phyloP scores from a whole-genome alignment of 2,113 vertebrate species.

The Synodontis membranacea region DNA sequence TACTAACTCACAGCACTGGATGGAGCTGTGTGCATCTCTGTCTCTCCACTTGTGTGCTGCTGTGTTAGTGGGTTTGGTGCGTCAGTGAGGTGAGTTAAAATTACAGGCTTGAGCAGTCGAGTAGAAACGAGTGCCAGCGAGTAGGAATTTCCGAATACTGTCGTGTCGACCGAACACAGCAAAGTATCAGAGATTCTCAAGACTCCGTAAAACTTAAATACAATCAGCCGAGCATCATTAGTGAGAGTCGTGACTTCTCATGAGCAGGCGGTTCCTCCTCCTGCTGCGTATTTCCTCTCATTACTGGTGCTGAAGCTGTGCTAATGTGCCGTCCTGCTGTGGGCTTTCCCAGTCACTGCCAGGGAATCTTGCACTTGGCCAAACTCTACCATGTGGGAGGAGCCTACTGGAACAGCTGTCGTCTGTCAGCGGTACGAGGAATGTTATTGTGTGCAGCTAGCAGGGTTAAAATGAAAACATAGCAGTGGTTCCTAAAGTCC shows the following conservation, averaged over 20 bases:
- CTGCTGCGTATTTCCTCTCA: neutral
- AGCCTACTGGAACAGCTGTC: too few species aligned
- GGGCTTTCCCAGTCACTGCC: slow-evolving; percentile 3
- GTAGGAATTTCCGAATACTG: neutral
- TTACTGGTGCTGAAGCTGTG: neutral
- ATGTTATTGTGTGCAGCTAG: neutral
- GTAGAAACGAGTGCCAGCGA: neutral
- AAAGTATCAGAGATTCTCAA: neutral
- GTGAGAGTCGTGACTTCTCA: neutral
- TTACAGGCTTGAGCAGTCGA: neutral
- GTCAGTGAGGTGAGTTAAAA: neutral
- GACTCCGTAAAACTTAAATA: neutral
- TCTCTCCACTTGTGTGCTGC: neutral
- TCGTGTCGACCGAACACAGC: neutral
- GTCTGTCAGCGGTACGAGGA: neutral
- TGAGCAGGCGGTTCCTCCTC: neutral
- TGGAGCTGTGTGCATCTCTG: slow-evolving; percentile 25
- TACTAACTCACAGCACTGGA: slow-evolving; percentile 14
- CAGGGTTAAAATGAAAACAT: neutral
- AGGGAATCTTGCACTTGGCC: neutral
- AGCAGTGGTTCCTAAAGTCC: neutral
- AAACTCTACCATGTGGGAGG: neutral
- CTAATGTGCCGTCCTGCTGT: neutral
- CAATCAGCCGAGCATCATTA: neutral
- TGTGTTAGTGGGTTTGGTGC: neutral